Base-by-base conservation (phyloP, 2,113 vertebrate genomes). In the Paramisgurnus dabryanus region DNA sequence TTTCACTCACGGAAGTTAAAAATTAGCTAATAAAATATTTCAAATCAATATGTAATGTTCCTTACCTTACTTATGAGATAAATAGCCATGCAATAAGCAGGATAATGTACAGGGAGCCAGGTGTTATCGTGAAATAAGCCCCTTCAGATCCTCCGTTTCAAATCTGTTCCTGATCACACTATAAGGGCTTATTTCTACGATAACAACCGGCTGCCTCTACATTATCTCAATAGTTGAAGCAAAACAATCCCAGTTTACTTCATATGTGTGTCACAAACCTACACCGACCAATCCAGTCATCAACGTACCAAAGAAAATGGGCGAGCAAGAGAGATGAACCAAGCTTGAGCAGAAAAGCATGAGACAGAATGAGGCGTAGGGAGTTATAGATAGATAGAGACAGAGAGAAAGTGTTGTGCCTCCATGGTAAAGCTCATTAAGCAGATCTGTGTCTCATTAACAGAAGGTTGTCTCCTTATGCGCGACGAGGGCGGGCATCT, bases 401-500 rank as follows among this genome's bases (percentile, higher is more conserved):
- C 6, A 45, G 9, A 55, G 13, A 74, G 45, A 50, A n/a, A 47
- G 40, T 47, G 50, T 61, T 69, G 49, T 47, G n/a, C 58, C 78
- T 76, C 77, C 17, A 57, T 9, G 64, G 69, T 61, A 78, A 73
- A 78, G 70, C 81, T 80, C 78, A 74, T 85, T 83, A 81, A 76
- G 58, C 81, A 83, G 79, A 85, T 78, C 75, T 75, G 69, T 50
- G 55, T 83, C 78, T 85, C 69, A 71, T 78, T 80, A 83, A 80
- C 66, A 75, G 49, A 57, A 22, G 75, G 66, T 43, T 63, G 70
- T 81, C 78, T 83, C 58, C 40, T 81, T 83, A 76, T 22, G 50
- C 45, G 49, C 60, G 70, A 83, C 60, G 64, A 73, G 22, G 70
- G 79, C 69, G 77, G 81, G 40, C 41, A 75, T 80, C 65, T 64